Evolutionary conservation across 2,113 vertebrate species (phyloP).

Genomic region (Pluvianellus socialis): DNA sequence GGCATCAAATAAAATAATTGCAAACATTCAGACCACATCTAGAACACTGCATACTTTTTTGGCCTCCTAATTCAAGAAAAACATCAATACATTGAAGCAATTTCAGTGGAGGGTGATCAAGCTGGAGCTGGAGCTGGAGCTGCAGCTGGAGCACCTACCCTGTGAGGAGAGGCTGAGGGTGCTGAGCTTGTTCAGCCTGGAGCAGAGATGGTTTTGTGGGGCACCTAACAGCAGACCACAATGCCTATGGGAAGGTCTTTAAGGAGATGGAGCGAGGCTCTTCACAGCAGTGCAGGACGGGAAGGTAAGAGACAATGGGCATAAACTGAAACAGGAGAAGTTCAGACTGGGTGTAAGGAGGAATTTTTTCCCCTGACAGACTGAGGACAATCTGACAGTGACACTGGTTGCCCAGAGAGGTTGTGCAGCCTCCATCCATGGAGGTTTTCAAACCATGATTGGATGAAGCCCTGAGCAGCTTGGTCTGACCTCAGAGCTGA

Average conservation of each 20-base stretch:
- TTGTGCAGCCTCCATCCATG: not conserved
- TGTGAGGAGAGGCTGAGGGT: not conserved
- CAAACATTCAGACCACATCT: not conserved
- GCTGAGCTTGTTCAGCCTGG: not conserved
- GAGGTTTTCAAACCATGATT: not conserved
- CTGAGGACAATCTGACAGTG: not conserved
- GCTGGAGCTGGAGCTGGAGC: not conserved
- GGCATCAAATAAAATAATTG: slow-evolving; percentile 15
- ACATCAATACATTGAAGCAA: not conserved
- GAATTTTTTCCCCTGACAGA: not conserved
- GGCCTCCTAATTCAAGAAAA: not conserved
- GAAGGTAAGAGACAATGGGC: not conserved
- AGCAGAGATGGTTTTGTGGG: not conserved
- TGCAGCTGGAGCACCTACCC: not conserved
- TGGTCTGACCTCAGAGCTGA: not conserved
- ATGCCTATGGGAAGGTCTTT: accelerated
- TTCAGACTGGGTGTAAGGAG: not conserved
- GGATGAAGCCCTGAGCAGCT: not conserved
- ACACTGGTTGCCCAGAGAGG: not conserved
- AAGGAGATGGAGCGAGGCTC: not conserved
- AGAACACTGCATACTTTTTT: not conserved
- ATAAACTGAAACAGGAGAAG: not conserved
- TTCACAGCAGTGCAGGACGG: not conserved
- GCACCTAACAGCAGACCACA: not conserved
- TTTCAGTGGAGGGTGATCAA: not conserved